Conservation (phyloP, 2,797 vertebrate species). For the Octomys mimax region DNA sequence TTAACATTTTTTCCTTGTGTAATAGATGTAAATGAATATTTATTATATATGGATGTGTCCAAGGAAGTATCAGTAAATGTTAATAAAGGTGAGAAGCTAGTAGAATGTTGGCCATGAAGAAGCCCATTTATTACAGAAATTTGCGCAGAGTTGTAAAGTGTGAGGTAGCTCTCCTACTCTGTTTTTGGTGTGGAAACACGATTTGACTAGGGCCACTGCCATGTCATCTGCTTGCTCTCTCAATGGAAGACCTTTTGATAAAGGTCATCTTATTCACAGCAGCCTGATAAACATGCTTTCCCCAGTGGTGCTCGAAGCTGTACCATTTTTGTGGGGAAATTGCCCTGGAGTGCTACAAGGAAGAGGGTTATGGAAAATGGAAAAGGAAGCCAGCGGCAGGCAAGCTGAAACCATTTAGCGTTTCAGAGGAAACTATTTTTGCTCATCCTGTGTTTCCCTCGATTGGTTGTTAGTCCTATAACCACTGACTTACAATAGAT, state of each 20-base stretch:
- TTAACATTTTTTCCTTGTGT: background rate
- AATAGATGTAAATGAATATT: background rate
- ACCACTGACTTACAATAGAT: conserved; percentile 71
- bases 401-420: conserved; percentile 61
- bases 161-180: background rate
- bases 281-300: background rate
- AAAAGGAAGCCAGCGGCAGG: conserved; percentile 42
- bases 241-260: conserved; percentile 48
- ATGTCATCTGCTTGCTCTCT: background rate
- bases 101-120: background rate
- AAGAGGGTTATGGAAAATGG: conserved; percentile 61
- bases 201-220: background rate
- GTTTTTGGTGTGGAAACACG: background rate
- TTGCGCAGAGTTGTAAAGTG: too few relatives aligned
- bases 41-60: background rate
- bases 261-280: conserved; percentile 25
- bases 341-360: conserved; percentile 15
- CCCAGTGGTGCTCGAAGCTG: background rate
- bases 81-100: background rate
- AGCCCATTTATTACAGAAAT: background rate
- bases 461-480: conserved; percentile 70
- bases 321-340: conserved; percentile 9
- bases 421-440: conserved; percentile 74
- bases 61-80: background rate
- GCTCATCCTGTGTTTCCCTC: conserved; percentile 67